phyloP scores from a whole-genome alignment of 2,797 vertebrate species.

The Eutrigla gurnardus region DNA sequence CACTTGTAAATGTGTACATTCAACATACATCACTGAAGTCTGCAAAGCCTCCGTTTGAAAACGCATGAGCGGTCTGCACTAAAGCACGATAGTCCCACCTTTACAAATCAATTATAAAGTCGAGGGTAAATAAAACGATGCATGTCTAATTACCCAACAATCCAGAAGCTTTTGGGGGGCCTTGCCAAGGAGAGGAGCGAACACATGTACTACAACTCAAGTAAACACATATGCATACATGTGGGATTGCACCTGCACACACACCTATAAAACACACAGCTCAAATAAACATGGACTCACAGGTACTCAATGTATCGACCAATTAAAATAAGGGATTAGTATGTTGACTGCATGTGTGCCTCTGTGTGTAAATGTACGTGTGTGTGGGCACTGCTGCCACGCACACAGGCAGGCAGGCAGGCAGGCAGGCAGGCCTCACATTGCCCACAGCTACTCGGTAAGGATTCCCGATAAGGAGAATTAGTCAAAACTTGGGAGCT shows the following conservation, averaged over 20 bases:
- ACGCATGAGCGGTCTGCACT: conserved; percentile 42
- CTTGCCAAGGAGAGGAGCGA: conserved; percentile 64
- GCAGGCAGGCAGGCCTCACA: conserved; percentile 81
- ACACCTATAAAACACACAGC: conserved; percentile 53
- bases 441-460: conserved; percentile 88
- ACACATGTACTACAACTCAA: conserved; percentile 51
- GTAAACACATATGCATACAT: conserved; percentile 50
- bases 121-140: conserved; percentile 77
- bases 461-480: conserved; percentile 90
- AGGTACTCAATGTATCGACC: conserved; percentile 80
- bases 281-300: conserved; percentile 71
- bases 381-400: conserved; percentile 71
- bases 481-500: conserved; percentile 91
- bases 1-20: conserved; percentile 36
- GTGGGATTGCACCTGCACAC: conserved; percentile 22
- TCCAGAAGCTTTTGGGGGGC: conserved; percentile 65
- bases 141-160: conserved; percentile 79
- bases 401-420: conserved; percentile 56
- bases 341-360: conserved; percentile 64
- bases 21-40: conserved; percentile 11
- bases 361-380: conserved; percentile 53
- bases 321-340: conserved; percentile 80
- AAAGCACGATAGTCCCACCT: conserved; percentile 63
- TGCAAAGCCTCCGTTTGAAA: conserved; percentile 32
- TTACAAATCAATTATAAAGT: conserved; percentile 79